Conservation (phyloP, 2,797 vertebrate genomes). For the Macroramphosus scolopax region DNA sequence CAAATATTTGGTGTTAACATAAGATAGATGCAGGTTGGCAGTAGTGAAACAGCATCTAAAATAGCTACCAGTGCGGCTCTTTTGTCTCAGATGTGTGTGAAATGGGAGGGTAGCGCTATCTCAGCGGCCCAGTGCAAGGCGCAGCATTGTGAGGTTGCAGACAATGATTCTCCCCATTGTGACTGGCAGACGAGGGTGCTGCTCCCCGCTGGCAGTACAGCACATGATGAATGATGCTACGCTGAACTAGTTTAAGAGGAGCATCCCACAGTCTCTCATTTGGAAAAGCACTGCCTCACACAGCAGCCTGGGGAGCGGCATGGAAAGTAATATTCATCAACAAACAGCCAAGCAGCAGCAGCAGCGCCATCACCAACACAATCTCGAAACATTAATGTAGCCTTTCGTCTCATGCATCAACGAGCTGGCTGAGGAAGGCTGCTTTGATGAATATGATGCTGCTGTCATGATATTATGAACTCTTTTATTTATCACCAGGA, state of each 20-base stretch:
- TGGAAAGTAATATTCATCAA: conserved; percentile 78
- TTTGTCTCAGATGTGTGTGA: conserved; percentile 22
- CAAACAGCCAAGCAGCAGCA: conserved; percentile 75
- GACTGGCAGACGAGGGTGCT: conserved; percentile 56
- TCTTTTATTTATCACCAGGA: conserved; percentile 54
- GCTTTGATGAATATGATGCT: conserved; percentile 68
- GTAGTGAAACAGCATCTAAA: too few relatives aligned
- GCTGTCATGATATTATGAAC: conserved; percentile 60
- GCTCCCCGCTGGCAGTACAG: conserved; percentile 54
- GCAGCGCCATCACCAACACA: conserved; percentile 74
- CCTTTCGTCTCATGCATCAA: conserved; percentile 48
- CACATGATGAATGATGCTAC: conserved; percentile 69
- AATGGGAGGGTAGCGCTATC: conserved; percentile 19
- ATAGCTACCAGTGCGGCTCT: neutral
- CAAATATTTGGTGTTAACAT: conserved; percentile 19
- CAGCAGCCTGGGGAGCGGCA: conserved; percentile 63
- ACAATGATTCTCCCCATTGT: conserved; percentile 50
- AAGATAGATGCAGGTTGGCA: conserved; percentile 21
- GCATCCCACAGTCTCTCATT: conserved; percentile 72
- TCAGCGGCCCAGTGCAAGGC: conserved; percentile 33
- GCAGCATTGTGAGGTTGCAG: conserved; percentile 45
- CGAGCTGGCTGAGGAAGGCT: conserved; percentile 66
- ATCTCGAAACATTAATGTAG: conserved; percentile 75
- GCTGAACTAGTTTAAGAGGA: conserved; percentile 77
- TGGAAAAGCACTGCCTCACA: conserved; percentile 67